A percentile compares a stretch with the other conserved stretches of the same genome.
phyloP scores from a whole-genome alignment of 2,113 vertebrate genomes.

The Siniperca knerii region DNA sequence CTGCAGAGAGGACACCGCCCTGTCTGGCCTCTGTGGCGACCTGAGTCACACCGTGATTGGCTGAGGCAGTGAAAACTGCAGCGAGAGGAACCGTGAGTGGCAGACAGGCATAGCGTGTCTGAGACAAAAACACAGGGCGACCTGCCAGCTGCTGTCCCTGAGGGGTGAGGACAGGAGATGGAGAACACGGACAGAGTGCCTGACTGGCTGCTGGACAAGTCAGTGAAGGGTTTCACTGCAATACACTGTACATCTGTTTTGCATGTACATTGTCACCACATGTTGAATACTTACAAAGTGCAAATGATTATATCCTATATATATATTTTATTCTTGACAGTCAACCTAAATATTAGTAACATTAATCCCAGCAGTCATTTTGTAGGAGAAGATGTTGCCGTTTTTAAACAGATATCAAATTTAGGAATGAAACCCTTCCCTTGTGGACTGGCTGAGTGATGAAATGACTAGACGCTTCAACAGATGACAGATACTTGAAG shows the following conservation, averaged over 20 bases:
- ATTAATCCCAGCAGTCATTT: slow-evolving; percentile 24
- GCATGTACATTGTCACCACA: slow-evolving; percentile 51
- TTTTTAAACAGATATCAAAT: slow-evolving; percentile 43
- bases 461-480: slow-evolving; percentile 40
- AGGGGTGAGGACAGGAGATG: slow-evolving; percentile 57
- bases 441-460: slow-evolving; percentile 21
- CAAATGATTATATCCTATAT: slow-evolving; percentile 29
- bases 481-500: slow-evolving; percentile 58
- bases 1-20: slow-evolving; percentile 66
- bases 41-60: slow-evolving; percentile 59
- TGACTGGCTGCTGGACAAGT: slow-evolving; percentile 62
- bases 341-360: slow-evolving; percentile 1
- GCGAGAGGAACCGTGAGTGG: slow-evolving; percentile 51
- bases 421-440: slow-evolving; percentile 38
- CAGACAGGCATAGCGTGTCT: slow-evolving; percentile 70
- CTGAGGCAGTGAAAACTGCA: slow-evolving; percentile 8
- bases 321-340: slow-evolving; percentile 16
- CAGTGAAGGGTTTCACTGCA: slow-evolving; percentile 36
- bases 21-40: slow-evolving; percentile 68
- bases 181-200: slow-evolving; percentile 51
- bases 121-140: slow-evolving; percentile 77
- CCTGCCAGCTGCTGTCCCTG: slow-evolving; percentile 73
- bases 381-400: neutral
- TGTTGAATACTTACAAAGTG: slow-evolving; percentile 37
- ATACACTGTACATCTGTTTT: slow-evolving; percentile 58